Base-by-base conservation (phyloP, 2,888 invertebrate species). In the Orthosia cruda region DNA sequence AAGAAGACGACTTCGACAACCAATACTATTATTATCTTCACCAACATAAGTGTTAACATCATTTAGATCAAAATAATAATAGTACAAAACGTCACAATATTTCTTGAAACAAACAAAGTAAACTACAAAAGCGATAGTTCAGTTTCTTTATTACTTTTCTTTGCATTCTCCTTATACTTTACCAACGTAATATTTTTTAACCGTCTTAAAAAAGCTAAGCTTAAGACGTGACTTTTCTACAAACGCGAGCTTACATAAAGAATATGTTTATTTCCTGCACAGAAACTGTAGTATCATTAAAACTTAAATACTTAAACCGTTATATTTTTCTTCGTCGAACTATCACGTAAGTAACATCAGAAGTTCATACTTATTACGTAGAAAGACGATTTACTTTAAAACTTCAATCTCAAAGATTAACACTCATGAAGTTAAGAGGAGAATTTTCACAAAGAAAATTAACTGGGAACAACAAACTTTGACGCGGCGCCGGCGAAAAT, bases 361-460 rank as follows among this genome's bases (percentile, higher is more conserved):
- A 81, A 81, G 77, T 81, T 83, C 50, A 65, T 62, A 81, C 81
- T 81, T 84, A 80, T 73, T 55, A 76, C 59, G 67, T 69, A 68
- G 49, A 76, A 74, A 79, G 81, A 77, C 45, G 76, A 84, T 85
- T 83, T 81, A 77, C 78, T 90, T 86, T 81, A 77, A 80, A 90
- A 91, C 90, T 89, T 86, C 74, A 89, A 89, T 88, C 85, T 81
- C 83, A 68, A 80, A 89, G 89, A 90, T 91, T 91, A 91, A 90
- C 90, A 88, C 89, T 84, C 83, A 86, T 85, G 87, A 85, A 90
- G 84, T 87, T 83, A 84, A 85, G 80, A 81, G 81, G 86, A 83
- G 86, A 88, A 90, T 88, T 87, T 88, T 88, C 86, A 87, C 90
- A 88, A 90, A 89, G 91, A 91, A 90, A 91, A 89, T 89, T 88